A percentile compares a stretch with the other conserved stretches of the same genome.
phyloP scores from a whole-genome alignment of 30 jellyfish, hydroid and myxozoan genomes.

The Catostylus mosaicus region DNA sequence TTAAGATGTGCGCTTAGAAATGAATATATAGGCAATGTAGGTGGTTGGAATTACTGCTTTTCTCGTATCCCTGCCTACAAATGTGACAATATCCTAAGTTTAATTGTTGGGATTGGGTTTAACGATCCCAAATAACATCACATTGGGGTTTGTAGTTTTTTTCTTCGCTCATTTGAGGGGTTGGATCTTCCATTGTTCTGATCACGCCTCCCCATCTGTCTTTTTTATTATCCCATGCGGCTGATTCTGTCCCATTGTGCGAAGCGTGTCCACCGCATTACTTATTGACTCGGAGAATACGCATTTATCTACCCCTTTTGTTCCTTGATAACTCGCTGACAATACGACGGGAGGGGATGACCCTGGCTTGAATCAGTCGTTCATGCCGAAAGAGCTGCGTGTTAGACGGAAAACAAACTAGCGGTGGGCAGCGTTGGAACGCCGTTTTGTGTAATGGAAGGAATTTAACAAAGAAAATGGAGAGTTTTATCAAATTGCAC shows the following conservation, averaged over 20 bases:
- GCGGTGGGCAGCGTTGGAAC: neutral
- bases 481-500: conserved; percentile 21
- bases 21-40: too few relatives aligned
- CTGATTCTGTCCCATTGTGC: conserved; percentile 47
- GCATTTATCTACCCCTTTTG: conserved; percentile 38
- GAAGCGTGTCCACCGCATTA: conserved; percentile 74
- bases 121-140: too few relatives aligned
- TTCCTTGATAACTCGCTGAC: conserved; percentile 39
- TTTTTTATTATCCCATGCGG: conserved; percentile 47
- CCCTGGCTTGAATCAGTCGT: conserved; percentile 48
- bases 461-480: conserved; percentile 1
- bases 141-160: neutral
- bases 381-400: conserved; percentile 54
- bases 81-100: too few relatives aligned
- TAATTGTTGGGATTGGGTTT: too few relatives aligned
- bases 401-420: conserved; percentile 32
- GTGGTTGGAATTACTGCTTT: too few relatives aligned
- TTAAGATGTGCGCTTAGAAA: neutral
- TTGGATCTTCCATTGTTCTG: neutral
- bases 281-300: conserved; percentile 28
- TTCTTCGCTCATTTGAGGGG: conserved; percentile 7
- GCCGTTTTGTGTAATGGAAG: neutral
- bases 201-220: conserved; percentile 49
- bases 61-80: too few relatives aligned
- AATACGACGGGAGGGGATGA: conserved; percentile 69